Evolutionary conservation across 2,113 vertebrate species (phyloP).

Genomic region (Eurypyga helias): DNA sequence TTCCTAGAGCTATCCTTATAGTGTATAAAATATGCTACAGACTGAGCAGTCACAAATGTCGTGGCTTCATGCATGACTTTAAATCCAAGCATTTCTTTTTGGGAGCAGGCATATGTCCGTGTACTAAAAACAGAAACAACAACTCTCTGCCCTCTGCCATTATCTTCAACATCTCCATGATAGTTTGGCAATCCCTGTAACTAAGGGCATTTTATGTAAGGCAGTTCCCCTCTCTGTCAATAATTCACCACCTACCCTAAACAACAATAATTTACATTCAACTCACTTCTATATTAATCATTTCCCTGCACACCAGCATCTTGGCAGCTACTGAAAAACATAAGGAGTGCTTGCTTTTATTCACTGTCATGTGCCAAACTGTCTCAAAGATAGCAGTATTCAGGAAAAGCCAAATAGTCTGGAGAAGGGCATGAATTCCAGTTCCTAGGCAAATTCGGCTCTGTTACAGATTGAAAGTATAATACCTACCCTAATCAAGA

Average conservation of each 20-base stretch:
- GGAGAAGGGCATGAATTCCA: conserved; percentile 42
- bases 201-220: conserved; percentile 57
- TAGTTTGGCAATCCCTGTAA: conserved; percentile 58
- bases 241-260: conserved; percentile 66
- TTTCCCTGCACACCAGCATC: conserved; percentile 67
- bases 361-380: conserved; percentile 68
- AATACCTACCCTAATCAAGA: conserved; percentile 32
- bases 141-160: conserved; percentile 37
- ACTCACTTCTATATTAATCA: conserved; percentile 71
- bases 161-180: conserved; percentile 48
- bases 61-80: conserved; percentile 22
- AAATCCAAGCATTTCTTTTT: conserved; percentile 65
- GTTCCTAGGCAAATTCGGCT: conserved; percentile 29
- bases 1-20: background rate
- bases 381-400: conserved; percentile 70
- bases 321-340: conserved; percentile 73
- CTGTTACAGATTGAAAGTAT: conserved; percentile 16
- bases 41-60: conserved; percentile 54
- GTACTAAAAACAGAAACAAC: conserved; percentile 62
- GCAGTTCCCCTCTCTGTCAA: conserved; percentile 56
- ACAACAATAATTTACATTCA: conserved; percentile 63
- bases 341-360: conserved; percentile 73
- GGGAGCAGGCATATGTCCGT: conserved; percentile 55
- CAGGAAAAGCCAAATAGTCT: conserved; percentile 61
- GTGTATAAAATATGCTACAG: background rate